Base-by-base conservation (phyloP, 1,140 invertebrate species). In the Akabosia matsudoensis region DNA sequence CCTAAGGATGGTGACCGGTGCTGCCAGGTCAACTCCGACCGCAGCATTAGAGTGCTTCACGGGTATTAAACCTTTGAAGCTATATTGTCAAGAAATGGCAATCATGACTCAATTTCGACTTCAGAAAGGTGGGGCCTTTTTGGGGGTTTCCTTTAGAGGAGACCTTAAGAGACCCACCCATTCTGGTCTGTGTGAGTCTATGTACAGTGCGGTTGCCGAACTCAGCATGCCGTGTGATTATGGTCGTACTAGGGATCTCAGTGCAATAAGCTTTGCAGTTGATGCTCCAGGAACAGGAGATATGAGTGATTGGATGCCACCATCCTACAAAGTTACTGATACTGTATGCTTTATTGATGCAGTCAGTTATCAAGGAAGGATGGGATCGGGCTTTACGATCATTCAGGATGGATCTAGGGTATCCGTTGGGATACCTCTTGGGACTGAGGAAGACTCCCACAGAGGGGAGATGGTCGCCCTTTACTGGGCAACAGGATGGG, bases 1-100 rank as follows among this genome's bases (percentile, higher is more conserved):
- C 7, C 52, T 75, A 10, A 26, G 73, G 24, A 3, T 28, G 18
- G 56, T 61, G 0, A 73, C 64, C 10, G 74, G 74, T n/a, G 71
- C 64, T 0, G 67, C 73, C 33, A 14, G 26, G 1, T 73, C 52
- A 33, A 76, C 74, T 1, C 77, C 74, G 16, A 76, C 77, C 0
- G 34, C 34, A 14, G 56, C 70, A 1, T 14, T 78, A 2, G 77
- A 78, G 52, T 13, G 45, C 52, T 26, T 76, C 3, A 18, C 74
- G 0, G 73, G 64, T 13, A 18, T 77, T 4, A 1, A 16, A 30
- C 76, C 76, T 1, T 31, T 77, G 13, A 52, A 74, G 0, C n/a
- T 74, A 24, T 31, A 71, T 52, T 3, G 54, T 7, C 1, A 61
- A 37, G 26, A 1, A 1, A 16, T 51, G 0, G 76, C 76, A 10